Evolutionary conservation across 1,140 invertebrate species (phyloP).

Genomic region (Frieseomelitta varia): DNA sequence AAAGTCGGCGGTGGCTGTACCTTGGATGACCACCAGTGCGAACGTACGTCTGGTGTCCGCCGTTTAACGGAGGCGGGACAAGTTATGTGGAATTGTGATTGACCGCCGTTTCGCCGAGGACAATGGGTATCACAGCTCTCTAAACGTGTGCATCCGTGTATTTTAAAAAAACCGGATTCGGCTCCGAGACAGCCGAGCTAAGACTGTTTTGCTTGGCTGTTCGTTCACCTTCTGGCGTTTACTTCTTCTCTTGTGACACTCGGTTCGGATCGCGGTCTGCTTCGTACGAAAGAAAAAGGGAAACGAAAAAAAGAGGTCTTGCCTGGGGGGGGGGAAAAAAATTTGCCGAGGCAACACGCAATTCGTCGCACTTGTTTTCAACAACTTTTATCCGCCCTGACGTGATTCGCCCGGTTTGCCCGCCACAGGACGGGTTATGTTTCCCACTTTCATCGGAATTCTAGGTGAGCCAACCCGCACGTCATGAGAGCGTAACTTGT

Average conservation of each 20-base stretch:
- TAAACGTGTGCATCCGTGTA: constrained; percentile 46
- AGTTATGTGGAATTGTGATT: constrained; percentile 54
- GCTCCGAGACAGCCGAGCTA: constrained; percentile 20
- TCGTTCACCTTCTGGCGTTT: constrained; percentile 1
- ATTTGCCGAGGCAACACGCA: neutral
- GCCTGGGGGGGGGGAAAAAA: neutral
- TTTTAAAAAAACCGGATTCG: constrained; percentile 43
- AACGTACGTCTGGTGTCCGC: constrained; percentile 35
- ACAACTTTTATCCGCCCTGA: constrained; percentile 57
- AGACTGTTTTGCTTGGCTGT: constrained; percentile 54
- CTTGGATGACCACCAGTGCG: constrained; percentile 26
- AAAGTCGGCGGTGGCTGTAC: constrained; percentile 39
- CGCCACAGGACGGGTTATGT: constrained; percentile 85
- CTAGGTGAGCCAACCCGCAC: constrained; percentile 82
- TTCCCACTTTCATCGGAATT: constrained; percentile 88
- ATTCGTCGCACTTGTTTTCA: constrained; percentile 5
- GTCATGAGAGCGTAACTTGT: neutral
- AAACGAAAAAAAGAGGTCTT: neutral
- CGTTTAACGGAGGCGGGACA: constrained; percentile 11
- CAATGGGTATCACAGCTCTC: constrained; percentile 56
- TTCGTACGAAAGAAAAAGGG: neutral
- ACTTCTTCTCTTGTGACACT: neutral
- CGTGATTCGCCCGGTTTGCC: constrained; percentile 66
- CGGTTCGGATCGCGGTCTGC: neutral
- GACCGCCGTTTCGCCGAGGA: constrained; percentile 49